A percentile compares a stretch with the other conserved stretches of the same genome.
Evolutionary conservation across 1,140 invertebrate genomes (phyloP).

Genomic region (Lasioglossum baleicum): DNA sequence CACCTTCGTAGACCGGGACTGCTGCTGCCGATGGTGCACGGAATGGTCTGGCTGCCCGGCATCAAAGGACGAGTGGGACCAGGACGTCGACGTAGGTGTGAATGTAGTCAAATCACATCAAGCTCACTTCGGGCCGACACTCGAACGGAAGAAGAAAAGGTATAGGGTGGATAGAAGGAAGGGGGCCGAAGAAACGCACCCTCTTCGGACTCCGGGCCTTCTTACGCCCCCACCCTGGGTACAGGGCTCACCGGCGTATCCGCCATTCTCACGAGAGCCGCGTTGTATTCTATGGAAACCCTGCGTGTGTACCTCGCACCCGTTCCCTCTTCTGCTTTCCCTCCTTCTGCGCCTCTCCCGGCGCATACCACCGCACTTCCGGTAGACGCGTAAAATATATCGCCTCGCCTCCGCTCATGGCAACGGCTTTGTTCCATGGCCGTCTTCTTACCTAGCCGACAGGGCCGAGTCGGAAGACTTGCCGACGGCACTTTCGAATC

Average conservation of each 20-base stretch:
- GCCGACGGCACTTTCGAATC: conserved; percentile 50
- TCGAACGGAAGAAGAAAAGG: conserved; percentile 43
- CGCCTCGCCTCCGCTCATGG: conserved; percentile 33
- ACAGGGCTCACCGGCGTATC: conserved; percentile 3
- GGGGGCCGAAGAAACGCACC: conserved; percentile 36
- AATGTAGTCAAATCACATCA: conserved; percentile 74
- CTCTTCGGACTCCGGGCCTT: conserved; percentile 4
- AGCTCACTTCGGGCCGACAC: conserved; percentile 56
- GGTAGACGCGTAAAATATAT: conserved; percentile 64
- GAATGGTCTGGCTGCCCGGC: conserved; percentile 33
- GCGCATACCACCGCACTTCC: conserved; percentile 63
- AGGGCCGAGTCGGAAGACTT: conserved; percentile 21
- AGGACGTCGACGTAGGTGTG: conserved; percentile 65
- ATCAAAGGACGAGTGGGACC: conserved; percentile 53
- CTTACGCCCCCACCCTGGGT: conserved; percentile 6
- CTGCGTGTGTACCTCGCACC: conserved; percentile 48
- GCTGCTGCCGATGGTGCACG: conserved; percentile 10
- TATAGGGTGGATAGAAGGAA: conserved; percentile 29
- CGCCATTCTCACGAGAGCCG: conserved; percentile 54
- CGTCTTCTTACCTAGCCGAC: conserved; percentile 48
- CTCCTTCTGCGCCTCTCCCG: conserved; percentile 44
- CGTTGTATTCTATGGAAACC: conserved; percentile 47
- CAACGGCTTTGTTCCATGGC: conserved; percentile 48
- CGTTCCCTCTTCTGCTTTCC: conserved; percentile 36
- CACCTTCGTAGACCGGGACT: not conserved